A percentile compares a stretch with the other conserved stretches of the same genome.
phyloP scores from a whole-genome alignment of 2,113 vertebrate genomes.

The Poeciliopsis occidentalis region DNA sequence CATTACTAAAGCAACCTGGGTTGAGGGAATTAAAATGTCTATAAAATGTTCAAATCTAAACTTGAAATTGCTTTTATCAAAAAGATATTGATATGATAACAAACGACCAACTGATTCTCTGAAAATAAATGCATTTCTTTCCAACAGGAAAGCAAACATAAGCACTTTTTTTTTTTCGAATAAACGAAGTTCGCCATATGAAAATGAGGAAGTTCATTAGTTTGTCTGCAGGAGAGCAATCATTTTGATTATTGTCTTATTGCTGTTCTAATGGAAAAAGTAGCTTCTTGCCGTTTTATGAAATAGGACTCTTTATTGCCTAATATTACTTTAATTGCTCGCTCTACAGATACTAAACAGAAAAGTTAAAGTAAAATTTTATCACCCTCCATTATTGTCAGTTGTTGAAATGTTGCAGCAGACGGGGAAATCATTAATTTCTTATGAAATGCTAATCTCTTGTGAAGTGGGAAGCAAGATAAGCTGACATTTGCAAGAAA shows the following conservation, averaged over 20 bases:
- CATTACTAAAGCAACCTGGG: too few relatives aligned
- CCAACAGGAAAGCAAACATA: not conserved
- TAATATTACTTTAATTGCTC: constrained; percentile 28
- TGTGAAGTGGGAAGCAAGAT: constrained; percentile 31
- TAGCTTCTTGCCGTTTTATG: constrained; percentile 47
- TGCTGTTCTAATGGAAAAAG: constrained; percentile 56
- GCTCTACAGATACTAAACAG: constrained; percentile 7
- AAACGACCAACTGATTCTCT: not conserved
- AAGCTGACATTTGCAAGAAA: constrained; percentile 30
- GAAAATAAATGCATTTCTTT: not conserved
- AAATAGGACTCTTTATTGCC: constrained; percentile 18
- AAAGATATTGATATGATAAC: not conserved
- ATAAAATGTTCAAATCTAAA: not conserved
- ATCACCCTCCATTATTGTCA: constrained; percentile 17
- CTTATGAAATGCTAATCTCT: constrained; percentile 47
- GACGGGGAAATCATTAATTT: constrained; percentile 43
- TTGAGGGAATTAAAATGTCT: not conserved
- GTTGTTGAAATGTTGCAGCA: constrained; percentile 11
- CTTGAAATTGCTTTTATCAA: not conserved
- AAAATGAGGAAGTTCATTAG: constrained; percentile 60
- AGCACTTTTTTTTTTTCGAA: constrained; percentile 37
- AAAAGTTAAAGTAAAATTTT: constrained; percentile 22
- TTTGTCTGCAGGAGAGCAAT: constrained; percentile 54
- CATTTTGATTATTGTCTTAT: constrained; percentile 44
- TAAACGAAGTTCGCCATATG: constrained; percentile 38